A percentile compares a stretch with the other conserved stretches of the same genome.
Conservation (phyloP, 2,113 vertebrate genomes). For the Heloderma charlesbogerti region DNA sequence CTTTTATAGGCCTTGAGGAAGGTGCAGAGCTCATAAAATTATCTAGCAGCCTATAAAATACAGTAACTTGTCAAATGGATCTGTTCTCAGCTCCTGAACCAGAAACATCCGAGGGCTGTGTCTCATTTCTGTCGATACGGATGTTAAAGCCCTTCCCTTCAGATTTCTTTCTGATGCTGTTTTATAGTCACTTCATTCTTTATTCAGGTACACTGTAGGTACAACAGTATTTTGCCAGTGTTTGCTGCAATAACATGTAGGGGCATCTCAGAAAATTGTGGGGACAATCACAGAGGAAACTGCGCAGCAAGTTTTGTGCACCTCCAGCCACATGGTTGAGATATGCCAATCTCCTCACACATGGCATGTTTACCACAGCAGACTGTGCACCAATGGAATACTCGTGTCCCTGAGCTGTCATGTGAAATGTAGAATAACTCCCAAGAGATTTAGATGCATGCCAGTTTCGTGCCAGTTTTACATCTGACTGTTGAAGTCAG, state of each 20-base stretch:
- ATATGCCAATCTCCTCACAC: neutral
- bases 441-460: neutral
- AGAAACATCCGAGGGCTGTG: neutral
- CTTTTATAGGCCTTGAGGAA: constrained; percentile 30
- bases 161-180: neutral
- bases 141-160: neutral
- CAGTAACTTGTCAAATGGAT: neutral
- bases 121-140: neutral
- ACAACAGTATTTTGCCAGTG: neutral
- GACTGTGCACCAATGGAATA: neutral
- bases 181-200: neutral
- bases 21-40: neutral
- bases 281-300: too few relatives aligned
- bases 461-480: neutral
- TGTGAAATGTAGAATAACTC: neutral
- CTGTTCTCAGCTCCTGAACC: neutral
- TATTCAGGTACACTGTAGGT: too few relatives aligned
- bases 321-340: neutral
- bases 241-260: neutral
- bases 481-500: neutral
- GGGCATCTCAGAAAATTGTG: neutral
- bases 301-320: neutral
- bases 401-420: neutral
- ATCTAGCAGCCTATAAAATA: constrained; percentile 3
- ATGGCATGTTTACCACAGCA: neutral